Percentiles rank a stretch among this genome's conserved stretches.
Evolutionary conservation across 2,113 vertebrate genomes (phyloP).

Genomic region (Apus apus): DNA sequence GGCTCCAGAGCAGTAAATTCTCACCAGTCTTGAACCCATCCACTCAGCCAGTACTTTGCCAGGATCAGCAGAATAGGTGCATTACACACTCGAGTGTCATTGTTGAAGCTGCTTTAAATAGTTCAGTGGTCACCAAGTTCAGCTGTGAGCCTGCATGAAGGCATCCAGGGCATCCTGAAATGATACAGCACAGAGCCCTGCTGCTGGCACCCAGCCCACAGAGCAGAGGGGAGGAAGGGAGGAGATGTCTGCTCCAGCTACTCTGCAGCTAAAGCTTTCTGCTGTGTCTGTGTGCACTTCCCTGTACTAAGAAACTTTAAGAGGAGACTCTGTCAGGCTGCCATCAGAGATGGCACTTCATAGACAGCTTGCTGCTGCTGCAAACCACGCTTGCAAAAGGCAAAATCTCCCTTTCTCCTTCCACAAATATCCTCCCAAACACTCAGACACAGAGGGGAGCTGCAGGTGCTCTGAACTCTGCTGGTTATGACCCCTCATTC

Average conservation of each 20-base stretch:
- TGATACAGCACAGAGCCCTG: neutral
- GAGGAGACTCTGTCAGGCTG: neutral
- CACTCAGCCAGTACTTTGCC: conserved; percentile 34
- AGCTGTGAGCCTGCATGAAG: conserved; percentile 40
- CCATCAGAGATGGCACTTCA: neutral
- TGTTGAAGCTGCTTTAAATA: conserved; percentile 64
- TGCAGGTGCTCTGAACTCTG: neutral
- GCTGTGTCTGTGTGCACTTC: neutral
- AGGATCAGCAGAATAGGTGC: conserved; percentile 60
- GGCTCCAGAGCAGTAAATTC: neutral
- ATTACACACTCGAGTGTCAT: neutral
- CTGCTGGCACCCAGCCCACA: neutral
- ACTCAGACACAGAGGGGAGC: neutral
- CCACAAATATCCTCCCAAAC: neutral
- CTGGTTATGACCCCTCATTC: neutral
- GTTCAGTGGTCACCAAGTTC: conserved; percentile 44
- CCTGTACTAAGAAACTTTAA: neutral
- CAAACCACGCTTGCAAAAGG: neutral
- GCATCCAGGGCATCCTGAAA: conserved; percentile 6
- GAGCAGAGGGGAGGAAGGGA: neutral
- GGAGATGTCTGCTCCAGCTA: neutral
- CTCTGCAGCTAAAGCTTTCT: neutral
- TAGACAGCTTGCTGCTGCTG: neutral
- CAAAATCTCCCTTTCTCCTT: neutral
- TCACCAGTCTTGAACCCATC: conserved; percentile 10